These are phyloP conservation scores for Notoglanidium macrostoma DNA, from an alignment of 2,797 vertebrate species.

Conservation along the genomic window DNA sequence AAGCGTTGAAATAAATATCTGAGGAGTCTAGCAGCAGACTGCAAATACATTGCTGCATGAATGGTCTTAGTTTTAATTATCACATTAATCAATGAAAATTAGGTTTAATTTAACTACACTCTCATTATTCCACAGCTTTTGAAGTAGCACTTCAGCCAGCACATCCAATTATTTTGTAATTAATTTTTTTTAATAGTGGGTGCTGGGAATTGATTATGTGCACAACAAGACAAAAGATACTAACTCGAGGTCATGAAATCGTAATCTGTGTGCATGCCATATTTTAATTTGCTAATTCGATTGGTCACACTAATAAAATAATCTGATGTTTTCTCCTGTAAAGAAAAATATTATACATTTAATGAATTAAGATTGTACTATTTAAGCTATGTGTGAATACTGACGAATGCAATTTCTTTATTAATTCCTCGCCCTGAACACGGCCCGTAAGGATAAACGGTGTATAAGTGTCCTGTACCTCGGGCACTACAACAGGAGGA, in stretches of 20 bases:
- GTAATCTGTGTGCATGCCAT: neutral
- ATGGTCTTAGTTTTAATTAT: neutral
- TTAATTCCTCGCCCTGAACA: neutral
- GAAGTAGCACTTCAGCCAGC: neutral
- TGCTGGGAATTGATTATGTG: too few species aligned
- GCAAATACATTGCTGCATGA: neutral
- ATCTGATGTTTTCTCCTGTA: neutral
- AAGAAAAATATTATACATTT: neutral
- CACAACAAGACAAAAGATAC: neutral
- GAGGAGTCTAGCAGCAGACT: neutral
- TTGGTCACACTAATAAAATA: neutral
- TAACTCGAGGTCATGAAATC: neutral
- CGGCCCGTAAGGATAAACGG: neutral
- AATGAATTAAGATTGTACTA: neutral
- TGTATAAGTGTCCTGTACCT: slow-evolving; percentile 63
- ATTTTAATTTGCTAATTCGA: neutral
- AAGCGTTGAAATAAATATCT: neutral
- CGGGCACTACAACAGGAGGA: slow-evolving; percentile 69
- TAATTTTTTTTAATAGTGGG: neutral
- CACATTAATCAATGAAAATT: neutral
- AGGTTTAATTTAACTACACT: too few species aligned
- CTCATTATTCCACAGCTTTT: neutral
- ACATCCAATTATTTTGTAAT: too few species aligned
- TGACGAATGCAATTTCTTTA: neutral
- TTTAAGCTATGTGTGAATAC: neutral